Percentiles rank a stretch among this genome's conserved stretches.
Evolutionary conservation across 2,888 invertebrate species (phyloP).

Genomic region (Chymomyza amoena): DNA sequence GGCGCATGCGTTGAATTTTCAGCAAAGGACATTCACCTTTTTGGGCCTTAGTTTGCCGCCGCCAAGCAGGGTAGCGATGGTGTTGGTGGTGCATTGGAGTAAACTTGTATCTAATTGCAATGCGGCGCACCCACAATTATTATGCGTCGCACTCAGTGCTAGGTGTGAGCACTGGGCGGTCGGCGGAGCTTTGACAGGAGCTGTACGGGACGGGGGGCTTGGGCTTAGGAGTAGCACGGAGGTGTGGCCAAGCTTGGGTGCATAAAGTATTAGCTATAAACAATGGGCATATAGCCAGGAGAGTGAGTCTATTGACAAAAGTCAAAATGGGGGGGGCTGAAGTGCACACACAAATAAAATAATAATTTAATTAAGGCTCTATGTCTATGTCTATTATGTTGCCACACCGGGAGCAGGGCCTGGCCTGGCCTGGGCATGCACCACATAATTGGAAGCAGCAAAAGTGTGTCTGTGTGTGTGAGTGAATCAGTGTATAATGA

Average conservation of each 20-base stretch:
- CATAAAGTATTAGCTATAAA: not conserved
- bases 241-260: not conserved
- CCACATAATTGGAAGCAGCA: not conserved
- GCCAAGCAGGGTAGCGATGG: conserved; percentile 44
- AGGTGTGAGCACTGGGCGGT: conserved; percentile 5
- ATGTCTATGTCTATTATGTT: not conserved
- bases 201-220: not conserved
- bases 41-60: conserved; percentile 54
- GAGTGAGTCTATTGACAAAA: not conserved
- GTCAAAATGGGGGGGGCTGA: not conserved
- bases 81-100: conserved; percentile 56
- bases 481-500: not conserved
- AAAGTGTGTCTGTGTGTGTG: not conserved
- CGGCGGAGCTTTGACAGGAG: not conserved
- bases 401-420: not conserved
- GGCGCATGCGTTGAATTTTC: conserved; percentile 56
- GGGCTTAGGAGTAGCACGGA: not conserved
- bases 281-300: not conserved
- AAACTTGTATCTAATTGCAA: conserved; percentile 61
- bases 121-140: conserved; percentile 50
- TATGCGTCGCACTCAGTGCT: not conserved
- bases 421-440: not conserved
- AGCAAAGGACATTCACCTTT: conserved; percentile 66
- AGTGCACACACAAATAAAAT: conserved; percentile 13
- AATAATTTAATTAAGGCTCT: conserved; percentile 48